Evolutionary conservation across 92 coral and sea anemone genomes (phyloP).

Genomic region (Zoanthus sociatus): DNA sequence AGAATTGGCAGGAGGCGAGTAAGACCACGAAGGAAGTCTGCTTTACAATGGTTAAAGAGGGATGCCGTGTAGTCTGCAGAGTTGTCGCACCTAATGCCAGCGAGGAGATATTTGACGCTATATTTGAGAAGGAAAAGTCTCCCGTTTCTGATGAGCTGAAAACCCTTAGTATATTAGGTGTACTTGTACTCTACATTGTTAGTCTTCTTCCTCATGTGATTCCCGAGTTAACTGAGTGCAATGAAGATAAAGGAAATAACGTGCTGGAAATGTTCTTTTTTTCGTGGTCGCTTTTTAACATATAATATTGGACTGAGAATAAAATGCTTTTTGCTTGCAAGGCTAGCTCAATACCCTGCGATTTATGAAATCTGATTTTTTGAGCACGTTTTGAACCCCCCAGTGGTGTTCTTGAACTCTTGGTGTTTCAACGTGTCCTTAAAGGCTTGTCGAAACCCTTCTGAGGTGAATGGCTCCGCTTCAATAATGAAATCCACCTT

Average conservation of each 20-base stretch:
- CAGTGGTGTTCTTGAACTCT: too few relatives aligned
- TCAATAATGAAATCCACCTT: too few relatives aligned
- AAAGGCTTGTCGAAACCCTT: too few relatives aligned
- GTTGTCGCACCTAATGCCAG: conserved; percentile 2
- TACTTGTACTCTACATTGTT: not conserved
- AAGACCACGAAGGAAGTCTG: conserved; percentile 13
- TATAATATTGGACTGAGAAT: not conserved
- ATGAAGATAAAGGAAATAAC: not conserved
- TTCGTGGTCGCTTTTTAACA: not conserved
- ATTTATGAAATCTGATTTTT: not conserved
- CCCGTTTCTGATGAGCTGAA: conserved; percentile 1
- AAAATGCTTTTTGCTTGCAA: too few relatives aligned
- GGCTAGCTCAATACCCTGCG: not conserved
- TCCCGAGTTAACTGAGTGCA: not conserved
- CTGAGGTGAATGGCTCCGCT: too few relatives aligned
- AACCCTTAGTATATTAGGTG: conserved; percentile 1
- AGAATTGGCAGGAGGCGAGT: conserved; percentile 16
- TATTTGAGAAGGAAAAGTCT: not conserved
- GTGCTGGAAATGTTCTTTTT: too few relatives aligned
- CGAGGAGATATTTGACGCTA: conserved; percentile 21
- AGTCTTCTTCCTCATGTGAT: not conserved
- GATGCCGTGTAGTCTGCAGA: not conserved
- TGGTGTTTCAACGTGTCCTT: too few relatives aligned
- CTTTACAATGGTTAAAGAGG: conserved; percentile 33
- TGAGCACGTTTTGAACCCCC: not conserved